A percentile compares a stretch with the other conserved stretches of the same genome.
Conservation (phyloP, 2,113 vertebrate genomes). For the Sapajus apella region DNA sequence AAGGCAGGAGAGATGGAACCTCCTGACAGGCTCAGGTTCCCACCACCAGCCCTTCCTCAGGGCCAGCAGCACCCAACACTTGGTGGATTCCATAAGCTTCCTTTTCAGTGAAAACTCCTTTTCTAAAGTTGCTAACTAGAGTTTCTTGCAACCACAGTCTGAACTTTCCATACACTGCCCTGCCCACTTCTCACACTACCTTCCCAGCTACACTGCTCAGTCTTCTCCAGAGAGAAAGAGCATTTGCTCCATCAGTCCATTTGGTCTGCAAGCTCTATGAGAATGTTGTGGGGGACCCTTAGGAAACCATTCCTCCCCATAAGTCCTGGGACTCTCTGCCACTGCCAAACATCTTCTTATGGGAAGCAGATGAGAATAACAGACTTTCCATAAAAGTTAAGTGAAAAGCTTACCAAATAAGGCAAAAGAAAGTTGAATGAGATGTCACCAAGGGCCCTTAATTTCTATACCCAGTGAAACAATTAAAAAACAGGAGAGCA, state of each 20-base stretch:
- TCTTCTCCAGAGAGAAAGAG: conserved; percentile 25
- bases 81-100: neutral
- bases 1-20: neutral
- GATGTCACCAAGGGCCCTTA: conserved; percentile 15
- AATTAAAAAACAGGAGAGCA: conserved; percentile 18
- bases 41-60: neutral
- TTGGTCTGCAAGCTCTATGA: neutral
- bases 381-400: conserved; percentile 37
- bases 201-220: neutral
- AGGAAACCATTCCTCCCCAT: neutral
- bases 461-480: conserved; percentile 28
- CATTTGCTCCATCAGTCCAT: neutral
- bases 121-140: neutral
- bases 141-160: neutral
- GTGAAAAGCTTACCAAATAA: conserved; percentile 54
- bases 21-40: neutral
- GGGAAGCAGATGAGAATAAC: conserved; percentile 54
- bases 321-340: conserved; percentile 11
- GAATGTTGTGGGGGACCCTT: neutral
- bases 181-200: neutral
- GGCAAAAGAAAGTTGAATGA: conserved; percentile 46
- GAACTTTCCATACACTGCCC: neutral
- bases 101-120: neutral
- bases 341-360: conserved; percentile 49
- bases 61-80: neutral